phyloP scores from a whole-genome alignment of 2,113 vertebrate species.

The Elaphurus davidianus region DNA sequence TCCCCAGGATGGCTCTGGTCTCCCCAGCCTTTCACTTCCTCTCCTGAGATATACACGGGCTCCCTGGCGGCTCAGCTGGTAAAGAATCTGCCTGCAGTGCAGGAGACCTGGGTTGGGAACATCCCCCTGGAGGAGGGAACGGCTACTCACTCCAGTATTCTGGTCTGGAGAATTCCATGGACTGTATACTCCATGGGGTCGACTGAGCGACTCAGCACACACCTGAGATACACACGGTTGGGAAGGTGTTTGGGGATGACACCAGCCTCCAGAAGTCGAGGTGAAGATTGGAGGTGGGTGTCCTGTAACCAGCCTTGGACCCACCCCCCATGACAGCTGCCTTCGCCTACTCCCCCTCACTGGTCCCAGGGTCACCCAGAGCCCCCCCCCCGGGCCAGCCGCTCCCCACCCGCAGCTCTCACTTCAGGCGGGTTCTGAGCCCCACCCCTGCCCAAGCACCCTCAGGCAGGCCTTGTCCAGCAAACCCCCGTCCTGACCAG shows the following conservation, averaged over 20 bases:
- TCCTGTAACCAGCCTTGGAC: not conserved
- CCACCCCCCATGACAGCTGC: accelerated
- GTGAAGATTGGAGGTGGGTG: not conserved
- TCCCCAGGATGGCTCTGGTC: not conserved
- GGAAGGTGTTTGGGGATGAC: not conserved
- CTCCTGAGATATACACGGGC: not conserved
- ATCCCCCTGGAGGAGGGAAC: not conserved
- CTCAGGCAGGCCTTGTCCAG: not conserved
- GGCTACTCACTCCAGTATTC: not conserved
- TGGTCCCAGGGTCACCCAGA: accelerated
- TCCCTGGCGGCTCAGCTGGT: not conserved
- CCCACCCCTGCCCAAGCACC: not conserved
- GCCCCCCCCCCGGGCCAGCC: not conserved
- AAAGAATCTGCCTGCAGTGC: not conserved
- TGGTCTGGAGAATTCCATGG: not conserved
- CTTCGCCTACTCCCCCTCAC: accelerated
- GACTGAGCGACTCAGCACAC: not conserved
- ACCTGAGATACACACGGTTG: accelerated
- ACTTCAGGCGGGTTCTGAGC: accelerated
- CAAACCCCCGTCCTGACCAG: not conserved
- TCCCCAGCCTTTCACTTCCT: not conserved
- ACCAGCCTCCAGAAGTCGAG: accelerated
- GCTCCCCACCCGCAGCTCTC: not conserved
- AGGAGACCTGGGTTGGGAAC: not conserved
- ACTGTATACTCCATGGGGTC: not conserved